Evolutionary conservation across 1,140 invertebrate species (phyloP).

Genomic region (Dendroctonus valens): DNA sequence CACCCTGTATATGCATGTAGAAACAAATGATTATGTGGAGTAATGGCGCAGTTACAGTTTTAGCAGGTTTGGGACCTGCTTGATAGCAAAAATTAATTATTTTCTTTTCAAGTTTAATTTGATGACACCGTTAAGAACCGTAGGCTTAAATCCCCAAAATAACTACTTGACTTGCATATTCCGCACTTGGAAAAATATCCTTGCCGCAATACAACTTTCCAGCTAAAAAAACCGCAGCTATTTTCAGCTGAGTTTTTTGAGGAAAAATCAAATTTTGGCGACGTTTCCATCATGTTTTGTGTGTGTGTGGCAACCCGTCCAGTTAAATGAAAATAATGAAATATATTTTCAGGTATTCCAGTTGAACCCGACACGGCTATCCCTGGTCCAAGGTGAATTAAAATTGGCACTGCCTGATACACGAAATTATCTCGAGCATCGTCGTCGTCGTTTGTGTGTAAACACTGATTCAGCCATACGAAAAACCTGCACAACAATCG

Average conservation of each 20-base stretch:
- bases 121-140: too few relatives aligned
- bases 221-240: background rate
- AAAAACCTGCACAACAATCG: conserved; percentile 3
- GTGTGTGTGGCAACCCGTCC: background rate
- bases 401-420: conserved; percentile 14
- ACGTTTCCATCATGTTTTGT: background rate
- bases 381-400: conserved; percentile 6
- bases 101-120: too few relatives aligned
- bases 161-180: too few relatives aligned
- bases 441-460: conserved; percentile 9
- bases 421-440: conserved; percentile 12
- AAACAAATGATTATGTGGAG: too few relatives aligned
- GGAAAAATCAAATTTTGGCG: background rate
- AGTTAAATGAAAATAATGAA: conserved; percentile 3
- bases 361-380: conserved; percentile 3
- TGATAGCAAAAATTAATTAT: too few relatives aligned
- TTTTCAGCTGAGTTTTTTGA: background rate
- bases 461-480: conserved; percentile 8
- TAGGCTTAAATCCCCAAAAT: too few relatives aligned
- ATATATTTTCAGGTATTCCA: conserved; percentile 13
- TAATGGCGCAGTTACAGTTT: too few relatives aligned
- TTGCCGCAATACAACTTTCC: background rate
- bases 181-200: background rate
- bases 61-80: too few relatives aligned
- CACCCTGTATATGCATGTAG: too few relatives aligned